A percentile compares a stretch with the other conserved stretches of the same genome.
Evolutionary conservation across 2,888 invertebrate species (phyloP).

Genomic region (Coleophora deauratella): DNA sequence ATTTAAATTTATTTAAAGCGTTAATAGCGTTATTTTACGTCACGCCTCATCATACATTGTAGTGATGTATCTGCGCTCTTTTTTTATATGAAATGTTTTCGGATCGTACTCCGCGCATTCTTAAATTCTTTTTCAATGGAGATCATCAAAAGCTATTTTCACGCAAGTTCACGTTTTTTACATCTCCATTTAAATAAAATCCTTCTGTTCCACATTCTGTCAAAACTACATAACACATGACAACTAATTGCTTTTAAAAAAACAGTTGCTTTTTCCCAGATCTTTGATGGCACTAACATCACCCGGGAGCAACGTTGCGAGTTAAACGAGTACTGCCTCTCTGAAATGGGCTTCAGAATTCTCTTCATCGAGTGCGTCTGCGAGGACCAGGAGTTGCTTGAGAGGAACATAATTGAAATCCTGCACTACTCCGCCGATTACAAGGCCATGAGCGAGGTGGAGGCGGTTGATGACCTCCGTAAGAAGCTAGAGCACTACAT

Average conservation of each 20-base stretch:
- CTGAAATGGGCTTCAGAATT: conserved; percentile 85
- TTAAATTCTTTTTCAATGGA: too few species aligned
- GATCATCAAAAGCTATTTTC: too few species aligned
- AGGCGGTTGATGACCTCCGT: conserved; percentile 86
- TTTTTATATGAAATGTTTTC: too few species aligned
- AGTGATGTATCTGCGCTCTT: too few species aligned
- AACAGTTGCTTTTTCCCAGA: conserved; percentile 64
- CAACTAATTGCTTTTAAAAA: neutral
- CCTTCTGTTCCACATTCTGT: too few species aligned
- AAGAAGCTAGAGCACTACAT: conserved; percentile 89
- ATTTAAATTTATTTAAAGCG: too few species aligned
- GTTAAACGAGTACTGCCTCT: conserved; percentile 81
- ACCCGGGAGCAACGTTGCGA: conserved; percentile 86
- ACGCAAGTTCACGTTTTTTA: too few species aligned
- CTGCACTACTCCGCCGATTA: conserved; percentile 92
- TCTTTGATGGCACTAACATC: conserved; percentile 95
- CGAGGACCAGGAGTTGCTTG: conserved; percentile 77
- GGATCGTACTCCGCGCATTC: too few species aligned
- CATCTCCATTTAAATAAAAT: too few species aligned
- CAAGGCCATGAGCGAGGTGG: conserved; percentile 82
- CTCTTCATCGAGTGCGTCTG: conserved; percentile 95
- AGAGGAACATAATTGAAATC: conserved; percentile 78
- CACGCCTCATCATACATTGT: too few species aligned
- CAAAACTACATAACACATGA: too few species aligned
- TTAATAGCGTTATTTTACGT: too few species aligned